Evolutionary conservation across 2,113 vertebrate species (phyloP).

Genomic region (Albula glossodonta): DNA sequence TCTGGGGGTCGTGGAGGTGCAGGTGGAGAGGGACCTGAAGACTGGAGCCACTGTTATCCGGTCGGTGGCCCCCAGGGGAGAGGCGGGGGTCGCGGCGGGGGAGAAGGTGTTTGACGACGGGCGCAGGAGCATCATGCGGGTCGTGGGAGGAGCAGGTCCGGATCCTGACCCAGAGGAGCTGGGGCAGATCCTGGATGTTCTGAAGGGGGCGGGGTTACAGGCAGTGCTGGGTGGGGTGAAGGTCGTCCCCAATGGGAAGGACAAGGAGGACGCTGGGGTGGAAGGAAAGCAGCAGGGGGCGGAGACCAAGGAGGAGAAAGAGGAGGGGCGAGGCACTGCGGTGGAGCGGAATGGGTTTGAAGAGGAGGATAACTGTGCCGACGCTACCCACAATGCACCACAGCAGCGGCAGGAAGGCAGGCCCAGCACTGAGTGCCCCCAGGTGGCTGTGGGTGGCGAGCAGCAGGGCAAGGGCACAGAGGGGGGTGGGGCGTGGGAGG

Average conservation of each 20-base stretch:
- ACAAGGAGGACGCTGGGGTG: constrained; percentile 5
- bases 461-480: not conserved
- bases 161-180: constrained; percentile 60
- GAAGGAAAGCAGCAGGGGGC: not conserved
- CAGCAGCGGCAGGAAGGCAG: constrained; percentile 13
- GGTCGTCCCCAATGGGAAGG: constrained; percentile 46
- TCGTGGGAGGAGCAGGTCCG: not conserved
- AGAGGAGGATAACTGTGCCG: not conserved
- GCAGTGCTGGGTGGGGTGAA: constrained; percentile 38
- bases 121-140: constrained; percentile 55
- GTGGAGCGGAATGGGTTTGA: not conserved
- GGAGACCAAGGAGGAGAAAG: too few relatives aligned
- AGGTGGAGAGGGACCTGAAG: constrained; percentile 62
- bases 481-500: constrained; percentile 6
- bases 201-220: constrained; percentile 55
- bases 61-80: constrained; percentile 56
- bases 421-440: not conserved
- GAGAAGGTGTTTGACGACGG: constrained; percentile 62
- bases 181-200: constrained; percentile 52
- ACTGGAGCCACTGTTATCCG: constrained; percentile 56
- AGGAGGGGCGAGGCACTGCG: not conserved
- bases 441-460: not conserved
- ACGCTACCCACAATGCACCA: not conserved
- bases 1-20: constrained; percentile 56
- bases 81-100: not conserved